Conservation (phyloP, 2,113 vertebrate species). For the Catagonus wagneri region DNA sequence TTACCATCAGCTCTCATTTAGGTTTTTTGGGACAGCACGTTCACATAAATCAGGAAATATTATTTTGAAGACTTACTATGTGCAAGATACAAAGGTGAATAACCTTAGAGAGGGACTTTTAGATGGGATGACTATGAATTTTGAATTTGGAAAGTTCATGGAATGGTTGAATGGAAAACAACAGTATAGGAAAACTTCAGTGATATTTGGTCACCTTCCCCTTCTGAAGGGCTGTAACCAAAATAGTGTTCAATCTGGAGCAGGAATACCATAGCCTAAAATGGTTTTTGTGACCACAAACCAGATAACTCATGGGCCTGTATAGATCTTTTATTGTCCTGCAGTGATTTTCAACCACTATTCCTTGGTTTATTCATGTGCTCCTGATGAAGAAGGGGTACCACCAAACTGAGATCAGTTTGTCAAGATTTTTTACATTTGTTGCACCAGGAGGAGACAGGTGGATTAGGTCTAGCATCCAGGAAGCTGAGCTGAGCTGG, state of each 20-base stretch:
- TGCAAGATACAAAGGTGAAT: neutral
- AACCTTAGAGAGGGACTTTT: neutral
- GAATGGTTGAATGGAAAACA: neutral
- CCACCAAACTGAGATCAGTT: neutral
- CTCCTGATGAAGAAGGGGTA: accelerated
- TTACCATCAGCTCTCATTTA: neutral
- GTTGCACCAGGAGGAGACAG: neutral
- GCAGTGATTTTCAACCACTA: neutral
- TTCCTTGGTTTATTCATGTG: neutral
- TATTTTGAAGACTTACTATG: constrained; percentile 13
- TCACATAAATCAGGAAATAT: neutral
- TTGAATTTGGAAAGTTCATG: neutral
- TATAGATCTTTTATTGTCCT: neutral
- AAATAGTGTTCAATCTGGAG: neutral
- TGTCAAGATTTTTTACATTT: neutral
- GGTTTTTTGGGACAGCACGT: neutral
- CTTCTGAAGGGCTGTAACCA: neutral
- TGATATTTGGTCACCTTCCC: accelerated
- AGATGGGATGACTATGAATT: neutral
- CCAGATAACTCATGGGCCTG: neutral
- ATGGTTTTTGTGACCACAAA: neutral
- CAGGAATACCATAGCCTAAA: neutral
- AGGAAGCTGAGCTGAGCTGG: neutral
- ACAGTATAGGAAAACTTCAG: neutral
- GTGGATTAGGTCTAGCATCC: neutral